Evolutionary conservation across 2,888 invertebrate species (phyloP).

Genomic region (Cistogaster globosa): DNA sequence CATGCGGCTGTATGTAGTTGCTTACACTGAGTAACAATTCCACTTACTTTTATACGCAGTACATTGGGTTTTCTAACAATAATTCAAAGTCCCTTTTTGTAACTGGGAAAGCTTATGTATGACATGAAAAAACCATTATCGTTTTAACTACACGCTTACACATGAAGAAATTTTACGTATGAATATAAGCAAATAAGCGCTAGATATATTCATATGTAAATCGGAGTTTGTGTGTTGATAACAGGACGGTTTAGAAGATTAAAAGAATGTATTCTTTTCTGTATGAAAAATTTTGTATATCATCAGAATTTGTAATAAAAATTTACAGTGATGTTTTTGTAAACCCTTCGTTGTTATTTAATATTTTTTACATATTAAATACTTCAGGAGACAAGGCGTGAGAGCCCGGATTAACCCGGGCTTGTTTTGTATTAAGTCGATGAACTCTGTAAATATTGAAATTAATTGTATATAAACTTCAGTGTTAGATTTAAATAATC

Average conservation of each 20-base stretch:
- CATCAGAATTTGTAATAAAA: no score
- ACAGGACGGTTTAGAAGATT: not conserved
- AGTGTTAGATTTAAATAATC: no score
- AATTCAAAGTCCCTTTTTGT: slow-evolving; percentile 60
- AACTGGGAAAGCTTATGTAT: slow-evolving; percentile 57
- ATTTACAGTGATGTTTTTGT: no score
- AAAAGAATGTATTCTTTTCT: not conserved
- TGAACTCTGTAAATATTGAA: no score
- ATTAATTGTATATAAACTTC: no score
- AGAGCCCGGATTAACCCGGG: no score
- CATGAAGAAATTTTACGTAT: not conserved
- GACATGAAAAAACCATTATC: slow-evolving; percentile 73
- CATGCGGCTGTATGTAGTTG: not conserved
- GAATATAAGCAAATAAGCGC: not conserved
- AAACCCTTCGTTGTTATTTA: no score
- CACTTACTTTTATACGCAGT: not conserved
- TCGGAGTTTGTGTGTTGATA: slow-evolving; percentile 30
- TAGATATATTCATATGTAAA: slow-evolving; percentile 45
- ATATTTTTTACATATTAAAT: no score
- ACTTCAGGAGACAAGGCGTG: no score
- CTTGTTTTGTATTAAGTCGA: no score
- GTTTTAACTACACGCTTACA: slow-evolving; percentile 48
- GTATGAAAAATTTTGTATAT: no score
- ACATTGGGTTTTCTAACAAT: slow-evolving; percentile 53
- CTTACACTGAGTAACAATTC: slow-evolving; percentile 11